phyloP scores from a whole-genome alignment of 2,888 invertebrate genomes.

The Atethmia centrago region DNA sequence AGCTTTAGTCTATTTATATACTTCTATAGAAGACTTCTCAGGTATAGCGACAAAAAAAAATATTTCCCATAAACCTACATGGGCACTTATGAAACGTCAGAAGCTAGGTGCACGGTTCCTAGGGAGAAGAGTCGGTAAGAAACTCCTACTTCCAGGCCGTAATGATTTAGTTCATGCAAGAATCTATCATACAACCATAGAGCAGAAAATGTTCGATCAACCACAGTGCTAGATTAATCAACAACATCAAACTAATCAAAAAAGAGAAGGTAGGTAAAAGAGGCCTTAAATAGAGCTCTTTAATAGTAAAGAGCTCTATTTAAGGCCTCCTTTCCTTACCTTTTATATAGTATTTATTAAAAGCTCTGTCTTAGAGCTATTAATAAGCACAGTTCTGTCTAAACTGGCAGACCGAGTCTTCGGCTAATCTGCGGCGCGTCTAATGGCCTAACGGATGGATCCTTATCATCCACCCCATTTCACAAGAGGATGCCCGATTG shows the following conservation, averaged over 20 bases:
- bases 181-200: background rate
- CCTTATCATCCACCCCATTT: conserved; percentile 47
- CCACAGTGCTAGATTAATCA: background rate
- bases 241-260: background rate
- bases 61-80: too few species aligned
- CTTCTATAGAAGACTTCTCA: background rate
- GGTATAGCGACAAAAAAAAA: too few species aligned
- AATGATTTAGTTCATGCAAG: background rate
- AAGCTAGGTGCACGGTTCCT: too few species aligned
- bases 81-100: too few species aligned
- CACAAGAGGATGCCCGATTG: conserved; percentile 17
- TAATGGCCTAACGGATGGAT: conserved; percentile 39
- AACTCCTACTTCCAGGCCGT: background rate
- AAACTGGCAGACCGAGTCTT: conserved; percentile 15
- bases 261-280: too few species aligned
- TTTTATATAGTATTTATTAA: conserved; percentile 1
- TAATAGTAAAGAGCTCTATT: too few species aligned
- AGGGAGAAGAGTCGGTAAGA: too few species aligned
- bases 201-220: background rate
- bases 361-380: conserved; percentile 18
- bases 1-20: background rate
- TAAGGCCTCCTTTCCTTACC: background rate
- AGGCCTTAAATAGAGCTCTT: too few species aligned
- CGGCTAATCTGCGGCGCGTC: conserved; percentile 32
- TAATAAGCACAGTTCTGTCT: conserved; percentile 28